Evolutionary conservation across 2,113 vertebrate genomes (phyloP), one percentile per base, ranked within the genome.

Genomic region (Pseudorectes ferrugineus): DNA sequence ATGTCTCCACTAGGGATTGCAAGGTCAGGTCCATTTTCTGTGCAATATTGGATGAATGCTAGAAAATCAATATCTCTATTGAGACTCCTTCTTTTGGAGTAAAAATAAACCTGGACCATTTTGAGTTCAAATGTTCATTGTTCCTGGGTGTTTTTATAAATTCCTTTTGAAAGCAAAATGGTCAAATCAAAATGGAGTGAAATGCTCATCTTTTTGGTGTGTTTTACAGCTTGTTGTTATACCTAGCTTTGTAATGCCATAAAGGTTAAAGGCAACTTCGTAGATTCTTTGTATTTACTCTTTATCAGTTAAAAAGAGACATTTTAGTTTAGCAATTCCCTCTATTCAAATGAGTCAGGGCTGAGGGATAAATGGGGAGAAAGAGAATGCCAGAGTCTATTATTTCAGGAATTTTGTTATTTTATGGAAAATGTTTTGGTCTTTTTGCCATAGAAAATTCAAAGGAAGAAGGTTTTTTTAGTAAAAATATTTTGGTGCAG

Each of bases 111-210:
- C 79, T 89, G 93, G 93, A 96, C 89, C 93, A 97, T 97, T 97
- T 97, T 96, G 89, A 97, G 97, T 98, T 98, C 97, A 97, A 95
- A 98, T 97, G 97, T 88, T 96, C n/a, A 78, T 95, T 96, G 95
- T 97, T 97, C 96, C 97, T 95, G 91, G 90, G 85, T 97, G 97
- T 94, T 97, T 97, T 98, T 94, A 93, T 73, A 96, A 97, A 97
- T 96, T 97, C 95, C 89, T 97, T 97, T 97, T 97, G 96, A 96
- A 97, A 97, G 97, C 93, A 95, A 98, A 97, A 97, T 95, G 94
- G 94, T 89, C 92, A 97, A 93, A 96, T 97, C 93, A 91, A 97
- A 96, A 95, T 92, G 92, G 95, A 98, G 92, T 93, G 93, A 97
- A 97, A 96, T 80, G 79, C 63, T 95, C 96, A 90, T 92, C 91